Evolutionary conservation across 2,113 vertebrate genomes (phyloP).

Genomic region (Carollia perspicillata): DNA sequence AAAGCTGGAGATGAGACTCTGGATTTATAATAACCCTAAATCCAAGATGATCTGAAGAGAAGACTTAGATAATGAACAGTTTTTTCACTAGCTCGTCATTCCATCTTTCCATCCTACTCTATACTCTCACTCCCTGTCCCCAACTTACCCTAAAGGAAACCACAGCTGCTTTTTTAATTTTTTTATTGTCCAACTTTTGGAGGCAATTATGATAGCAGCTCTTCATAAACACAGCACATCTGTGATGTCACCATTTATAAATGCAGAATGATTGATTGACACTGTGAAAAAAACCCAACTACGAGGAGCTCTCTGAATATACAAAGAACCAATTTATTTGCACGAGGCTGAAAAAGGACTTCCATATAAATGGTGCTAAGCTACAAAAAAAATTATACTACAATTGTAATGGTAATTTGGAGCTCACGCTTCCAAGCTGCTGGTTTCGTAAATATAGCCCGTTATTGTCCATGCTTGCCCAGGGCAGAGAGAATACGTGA

Average conservation of each 20-base stretch:
- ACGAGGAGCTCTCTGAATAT: slow-evolving; percentile 35
- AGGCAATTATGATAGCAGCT: background rate
- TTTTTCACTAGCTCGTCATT: background rate
- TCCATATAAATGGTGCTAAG: slow-evolving; percentile 51
- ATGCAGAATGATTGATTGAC: slow-evolving; percentile 42
- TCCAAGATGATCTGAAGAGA: background rate
- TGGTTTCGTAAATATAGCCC: slow-evolving; percentile 68
- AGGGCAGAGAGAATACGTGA: slow-evolving; percentile 54
- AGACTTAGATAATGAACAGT: background rate
- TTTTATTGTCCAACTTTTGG: slow-evolving; percentile 32
- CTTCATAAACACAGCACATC: slow-evolving; percentile 10
- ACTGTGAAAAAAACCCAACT: background rate
- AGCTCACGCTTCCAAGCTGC: slow-evolving; percentile 51
- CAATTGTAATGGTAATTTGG: slow-evolving; percentile 59
- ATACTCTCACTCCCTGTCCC: background rate
- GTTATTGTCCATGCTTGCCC: slow-evolving; percentile 67
- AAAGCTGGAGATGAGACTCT: background rate
- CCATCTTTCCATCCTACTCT: background rate
- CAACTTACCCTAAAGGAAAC: background rate
- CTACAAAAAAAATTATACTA: slow-evolving; percentile 6
- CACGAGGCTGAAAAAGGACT: slow-evolving; percentile 29
- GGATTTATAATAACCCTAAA: slow-evolving; percentile 24
- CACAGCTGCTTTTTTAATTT: slow-evolving; percentile 39
- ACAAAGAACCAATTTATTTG: slow-evolving; percentile 56
- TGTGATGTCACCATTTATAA: slow-evolving; percentile 46